phyloP scores from a whole-genome alignment of 2,888 invertebrate genomes.

The Bibio marci region DNA sequence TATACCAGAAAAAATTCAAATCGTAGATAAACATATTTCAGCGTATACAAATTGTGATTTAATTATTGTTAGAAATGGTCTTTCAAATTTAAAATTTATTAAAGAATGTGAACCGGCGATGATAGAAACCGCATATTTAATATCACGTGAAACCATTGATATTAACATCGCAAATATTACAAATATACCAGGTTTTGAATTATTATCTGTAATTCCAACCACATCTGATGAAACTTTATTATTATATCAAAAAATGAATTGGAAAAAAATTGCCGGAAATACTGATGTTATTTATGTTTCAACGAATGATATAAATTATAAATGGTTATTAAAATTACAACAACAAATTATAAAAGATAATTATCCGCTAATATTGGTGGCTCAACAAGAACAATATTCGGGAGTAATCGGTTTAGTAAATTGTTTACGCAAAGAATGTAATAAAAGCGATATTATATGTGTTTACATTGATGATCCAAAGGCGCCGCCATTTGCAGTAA shows the following conservation, averaged over 20 bases:
- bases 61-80: constrained; percentile 2
- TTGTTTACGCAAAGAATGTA: constrained; percentile 51
- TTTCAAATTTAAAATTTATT: too few relatives aligned
- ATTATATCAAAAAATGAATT: constrained; percentile 1
- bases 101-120: neutral
- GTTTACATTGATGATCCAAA: constrained; percentile 38
- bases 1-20: too few relatives aligned
- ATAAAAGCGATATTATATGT: constrained; percentile 39
- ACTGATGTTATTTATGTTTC: constrained; percentile 1
- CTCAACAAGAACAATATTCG: constrained; percentile 42
- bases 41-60: constrained; percentile 3
- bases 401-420: constrained; percentile 70
- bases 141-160: constrained; percentile 36
- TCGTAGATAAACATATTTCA: constrained; percentile 25
- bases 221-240: constrained; percentile 6
- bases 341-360: too few relatives aligned
- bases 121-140: constrained; percentile 28
- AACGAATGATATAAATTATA: neutral
- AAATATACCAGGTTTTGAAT: constrained; percentile 1
- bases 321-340: too few relatives aligned
- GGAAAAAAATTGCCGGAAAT: too few relatives aligned
- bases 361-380: constrained; percentile 31
- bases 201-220: constrained; percentile 4
- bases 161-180: constrained; percentile 26
- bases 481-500: constrained; percentile 41